Evolutionary conservation across 2,888 invertebrate species (phyloP).

Genomic region (Ophioninae sp.): DNA sequence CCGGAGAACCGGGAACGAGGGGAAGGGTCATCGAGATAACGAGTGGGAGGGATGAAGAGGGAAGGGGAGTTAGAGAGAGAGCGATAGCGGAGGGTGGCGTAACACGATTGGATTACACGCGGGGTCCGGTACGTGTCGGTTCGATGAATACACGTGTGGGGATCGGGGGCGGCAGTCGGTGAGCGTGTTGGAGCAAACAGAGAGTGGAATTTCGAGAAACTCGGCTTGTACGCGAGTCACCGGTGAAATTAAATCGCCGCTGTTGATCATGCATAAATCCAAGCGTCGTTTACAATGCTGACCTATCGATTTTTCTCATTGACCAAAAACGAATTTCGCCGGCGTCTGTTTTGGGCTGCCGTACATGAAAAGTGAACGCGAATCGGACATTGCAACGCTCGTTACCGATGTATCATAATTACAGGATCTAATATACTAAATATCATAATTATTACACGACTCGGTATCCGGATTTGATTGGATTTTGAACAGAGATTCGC

Average conservation of each 20-base stretch:
- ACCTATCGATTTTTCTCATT: too few relatives aligned
- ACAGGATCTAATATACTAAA: too few relatives aligned
- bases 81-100: conserved; percentile 48
- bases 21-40: conserved; percentile 46
- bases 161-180: conserved; percentile 20
- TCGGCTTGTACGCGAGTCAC: not conserved
- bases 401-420: too few relatives aligned
- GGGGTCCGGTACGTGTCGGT: conserved; percentile 56
- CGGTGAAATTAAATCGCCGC: not conserved
- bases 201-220: conserved; percentile 8
- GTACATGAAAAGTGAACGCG: too few relatives aligned
- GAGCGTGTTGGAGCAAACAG: conserved; percentile 20
- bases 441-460: too few relatives aligned
- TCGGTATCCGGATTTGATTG: too few relatives aligned
- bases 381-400: too few relatives aligned
- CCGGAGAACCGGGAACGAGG: conserved; percentile 28
- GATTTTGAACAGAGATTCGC: too few relatives aligned
- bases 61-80: conserved; percentile 41
- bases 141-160: conserved; percentile 55
- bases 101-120: conserved; percentile 62
- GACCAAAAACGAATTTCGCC: too few relatives aligned
- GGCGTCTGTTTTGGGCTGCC: too few relatives aligned
- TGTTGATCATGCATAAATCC: too few relatives aligned
- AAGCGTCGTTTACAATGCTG: too few relatives aligned
- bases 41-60: conserved; percentile 15